Percentiles rank a stretch among this genome's conserved stretches.
Conservation (phyloP, 2,797 vertebrate genomes). For the Hypotaenidia philippensis region DNA sequence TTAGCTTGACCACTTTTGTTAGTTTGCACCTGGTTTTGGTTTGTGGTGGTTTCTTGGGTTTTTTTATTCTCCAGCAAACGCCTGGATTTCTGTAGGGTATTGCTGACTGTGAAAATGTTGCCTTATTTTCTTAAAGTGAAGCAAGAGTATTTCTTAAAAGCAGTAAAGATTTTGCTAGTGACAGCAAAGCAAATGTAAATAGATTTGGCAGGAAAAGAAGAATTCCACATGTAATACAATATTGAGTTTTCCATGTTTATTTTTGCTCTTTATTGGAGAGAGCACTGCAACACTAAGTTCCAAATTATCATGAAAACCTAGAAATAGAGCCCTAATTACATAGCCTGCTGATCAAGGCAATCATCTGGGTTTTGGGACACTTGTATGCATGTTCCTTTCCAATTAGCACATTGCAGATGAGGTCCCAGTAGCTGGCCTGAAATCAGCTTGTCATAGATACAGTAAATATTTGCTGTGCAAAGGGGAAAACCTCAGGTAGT, state of each 20-base stretch:
- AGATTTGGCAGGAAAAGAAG: not conserved
- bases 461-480: slow-evolving; percentile 35
- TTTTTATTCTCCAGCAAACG: not conserved
- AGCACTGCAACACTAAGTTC: not conserved
- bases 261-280: not conserved
- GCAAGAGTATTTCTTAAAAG: not conserved
- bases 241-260: not conserved
- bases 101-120: not conserved
- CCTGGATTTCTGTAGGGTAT: not conserved
- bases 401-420: slow-evolving; percentile 66
- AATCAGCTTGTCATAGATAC: not conserved
- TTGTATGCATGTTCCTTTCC: slow-evolving; percentile 41
- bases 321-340: slow-evolving; percentile 39
- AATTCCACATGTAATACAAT: not conserved
- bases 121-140: not conserved
- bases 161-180: not conserved
- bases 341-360: slow-evolving; percentile 53
- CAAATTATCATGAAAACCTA: slow-evolving; percentile 20
- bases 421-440: slow-evolving; percentile 38
- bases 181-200: not conserved
- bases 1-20: not conserved
- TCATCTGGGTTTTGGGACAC: slow-evolving; percentile 57
- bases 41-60: not conserved
- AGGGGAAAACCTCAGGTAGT: not conserved
- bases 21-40: fast-evolving